Evolutionary conservation across 2,113 vertebrate species (phyloP).

Genomic region (Willisornis vidua): DNA sequence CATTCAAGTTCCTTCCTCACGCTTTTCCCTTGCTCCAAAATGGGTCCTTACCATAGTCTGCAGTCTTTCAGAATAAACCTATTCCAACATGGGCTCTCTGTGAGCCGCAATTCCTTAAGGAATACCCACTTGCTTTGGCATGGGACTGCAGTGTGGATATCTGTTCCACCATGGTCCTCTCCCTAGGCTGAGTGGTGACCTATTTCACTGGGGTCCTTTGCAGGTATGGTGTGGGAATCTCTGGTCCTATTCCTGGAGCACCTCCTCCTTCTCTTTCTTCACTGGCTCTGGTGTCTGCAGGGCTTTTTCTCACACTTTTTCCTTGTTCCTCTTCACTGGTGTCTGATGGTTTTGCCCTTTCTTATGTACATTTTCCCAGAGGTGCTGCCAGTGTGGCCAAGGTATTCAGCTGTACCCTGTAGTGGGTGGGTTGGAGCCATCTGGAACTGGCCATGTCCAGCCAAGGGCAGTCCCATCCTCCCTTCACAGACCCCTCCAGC

Average conservation of each 20-base stretch:
- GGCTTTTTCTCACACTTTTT: not conserved
- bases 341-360: not conserved
- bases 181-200: accelerated
- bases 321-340: not conserved
- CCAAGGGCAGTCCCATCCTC: accelerated
- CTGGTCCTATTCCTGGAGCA: accelerated
- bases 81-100: not conserved
- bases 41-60: not conserved
- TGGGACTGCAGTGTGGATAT: not conserved
- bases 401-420: not conserved
- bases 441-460: not conserved
- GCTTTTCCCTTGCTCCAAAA: not conserved
- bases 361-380: not conserved
- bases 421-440: accelerated
- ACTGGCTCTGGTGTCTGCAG: not conserved
- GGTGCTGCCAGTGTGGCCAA: accelerated
- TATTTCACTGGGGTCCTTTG: not conserved
- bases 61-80: not conserved
- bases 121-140: not conserved
- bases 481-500: accelerated
- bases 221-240: not conserved
- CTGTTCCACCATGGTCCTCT: not conserved
- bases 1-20: not conserved
- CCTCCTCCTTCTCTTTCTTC: not conserved
- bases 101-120: not conserved